Conservation (phyloP, 2,888 invertebrate genomes). For the Agelastica alni region DNA sequence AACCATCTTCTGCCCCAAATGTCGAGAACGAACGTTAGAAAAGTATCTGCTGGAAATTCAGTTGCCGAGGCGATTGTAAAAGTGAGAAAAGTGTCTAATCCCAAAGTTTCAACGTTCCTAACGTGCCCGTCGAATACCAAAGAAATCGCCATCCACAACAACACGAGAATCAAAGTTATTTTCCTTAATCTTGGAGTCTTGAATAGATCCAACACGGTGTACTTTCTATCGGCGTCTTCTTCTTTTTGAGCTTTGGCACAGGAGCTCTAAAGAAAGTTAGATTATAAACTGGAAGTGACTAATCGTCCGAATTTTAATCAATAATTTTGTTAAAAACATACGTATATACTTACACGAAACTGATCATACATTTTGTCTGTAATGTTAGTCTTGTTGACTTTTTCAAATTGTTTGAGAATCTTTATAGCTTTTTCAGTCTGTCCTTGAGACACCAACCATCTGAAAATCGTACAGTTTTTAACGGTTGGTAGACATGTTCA, state of each 20-base stretch:
- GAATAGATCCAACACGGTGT: conserved; percentile 82
- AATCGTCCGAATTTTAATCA: too few species aligned
- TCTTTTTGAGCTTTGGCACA: conserved; percentile 71
- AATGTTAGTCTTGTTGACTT: conserved; percentile 75
- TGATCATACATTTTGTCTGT: conserved; percentile 73
- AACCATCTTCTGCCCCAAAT: conserved; percentile 85
- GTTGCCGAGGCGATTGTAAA: conserved; percentile 84
- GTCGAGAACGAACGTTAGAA: conserved; percentile 76
- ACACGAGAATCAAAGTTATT: conserved; percentile 75
- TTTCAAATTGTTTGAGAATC: conserved; percentile 80
- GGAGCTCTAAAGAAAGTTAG: conserved; percentile 66
- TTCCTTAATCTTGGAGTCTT: conserved; percentile 75
- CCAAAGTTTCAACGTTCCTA: conserved; percentile 82
- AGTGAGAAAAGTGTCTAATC: conserved; percentile 80
- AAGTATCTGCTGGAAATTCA: conserved; percentile 82
- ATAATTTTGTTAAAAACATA: too few species aligned
- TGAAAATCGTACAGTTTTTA: too few species aligned
- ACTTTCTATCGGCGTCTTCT: conserved; percentile 70
- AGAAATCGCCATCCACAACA: conserved; percentile 90
- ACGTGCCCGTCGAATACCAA: conserved; percentile 88
- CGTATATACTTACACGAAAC: conserved; percentile 70
- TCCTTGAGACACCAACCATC: conserved; percentile 87
- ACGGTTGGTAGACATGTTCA: too few species aligned
- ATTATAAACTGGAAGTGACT: too few species aligned
- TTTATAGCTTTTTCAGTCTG: conserved; percentile 76